phyloP scores from a whole-genome alignment of 2,888 invertebrate genomes.

The Opisthograptis luteolata region DNA sequence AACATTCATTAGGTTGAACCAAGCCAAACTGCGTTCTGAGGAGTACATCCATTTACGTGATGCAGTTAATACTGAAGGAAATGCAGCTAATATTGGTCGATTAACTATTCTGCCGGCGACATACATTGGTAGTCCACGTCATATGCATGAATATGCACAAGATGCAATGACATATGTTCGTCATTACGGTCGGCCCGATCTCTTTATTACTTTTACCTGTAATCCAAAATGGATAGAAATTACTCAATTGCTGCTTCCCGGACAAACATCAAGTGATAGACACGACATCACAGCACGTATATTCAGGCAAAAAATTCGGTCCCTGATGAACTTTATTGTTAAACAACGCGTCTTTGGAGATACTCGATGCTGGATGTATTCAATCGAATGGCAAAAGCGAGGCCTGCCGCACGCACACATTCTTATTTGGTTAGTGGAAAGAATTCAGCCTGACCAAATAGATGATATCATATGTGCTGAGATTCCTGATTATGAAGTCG shows the following conservation, averaged over 20 bases:
- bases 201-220: slow-evolving; percentile 38
- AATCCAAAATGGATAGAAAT: slow-evolving; percentile 44
- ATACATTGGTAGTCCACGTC: slow-evolving; percentile 38
- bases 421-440: slow-evolving; percentile 37
- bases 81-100: slow-evolving; percentile 20
- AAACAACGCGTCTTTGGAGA: slow-evolving; percentile 41
- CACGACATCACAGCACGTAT: neutral
- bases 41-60: slow-evolving; percentile 26
- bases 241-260: neutral
- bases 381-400: slow-evolving; percentile 41
- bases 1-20: slow-evolving; percentile 44
- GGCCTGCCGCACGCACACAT: slow-evolving; percentile 36
- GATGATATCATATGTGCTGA: slow-evolving; percentile 41
- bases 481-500: slow-evolving; percentile 34
- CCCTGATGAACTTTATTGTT: neutral
- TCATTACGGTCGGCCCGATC: slow-evolving; percentile 45
- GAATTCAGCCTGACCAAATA: slow-evolving; percentile 35
- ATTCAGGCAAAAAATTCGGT: neutral
- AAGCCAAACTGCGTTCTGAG: slow-evolving; percentile 22
- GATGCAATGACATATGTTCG: slow-evolving; percentile 50
- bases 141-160: slow-evolving; percentile 43
- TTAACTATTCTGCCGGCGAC: slow-evolving; percentile 31
- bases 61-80: slow-evolving; percentile 21
- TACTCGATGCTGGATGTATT: slow-evolving; percentile 34
- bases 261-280: slow-evolving; percentile 3